phyloP scores from a whole-genome alignment of 2,113 vertebrate species.

The Gallinago undulata region DNA sequence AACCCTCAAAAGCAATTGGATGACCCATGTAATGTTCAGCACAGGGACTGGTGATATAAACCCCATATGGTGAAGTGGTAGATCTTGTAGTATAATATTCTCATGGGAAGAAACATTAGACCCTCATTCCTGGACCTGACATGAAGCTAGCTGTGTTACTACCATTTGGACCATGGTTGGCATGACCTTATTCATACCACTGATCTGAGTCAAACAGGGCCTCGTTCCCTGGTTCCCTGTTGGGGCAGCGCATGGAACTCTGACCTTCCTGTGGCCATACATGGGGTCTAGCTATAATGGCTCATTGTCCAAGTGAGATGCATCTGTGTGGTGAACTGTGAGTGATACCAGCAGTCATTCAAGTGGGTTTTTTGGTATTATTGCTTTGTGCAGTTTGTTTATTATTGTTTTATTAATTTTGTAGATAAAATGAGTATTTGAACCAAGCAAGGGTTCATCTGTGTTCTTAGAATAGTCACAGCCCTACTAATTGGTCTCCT shows the following conservation, averaged over 20 bases:
- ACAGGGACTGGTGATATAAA: not conserved
- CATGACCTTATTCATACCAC: not conserved
- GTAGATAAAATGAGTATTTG: not conserved
- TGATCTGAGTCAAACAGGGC: accelerated
- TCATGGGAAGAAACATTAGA: not conserved
- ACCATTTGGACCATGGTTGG: not conserved
- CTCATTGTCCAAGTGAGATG: not conserved
- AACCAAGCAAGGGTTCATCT: not conserved
- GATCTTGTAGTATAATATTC: not conserved
- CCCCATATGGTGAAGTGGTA: not conserved
- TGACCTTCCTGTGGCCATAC: not conserved
- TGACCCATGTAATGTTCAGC: not conserved
- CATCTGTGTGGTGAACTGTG: accelerated
- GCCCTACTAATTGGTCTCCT: not conserved
- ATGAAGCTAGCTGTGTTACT: not conserved
- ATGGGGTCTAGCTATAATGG: not conserved
- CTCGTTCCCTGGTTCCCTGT: not conserved
- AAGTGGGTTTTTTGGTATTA: not conserved
- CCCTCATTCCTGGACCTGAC: not conserved
- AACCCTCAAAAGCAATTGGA: not conserved
- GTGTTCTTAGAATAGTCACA: not conserved
- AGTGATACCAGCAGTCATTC: not conserved
- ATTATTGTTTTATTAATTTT: not conserved
- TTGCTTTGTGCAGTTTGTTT: not conserved
- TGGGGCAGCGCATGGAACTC: accelerated